Conservation (phyloP, 1,140 invertebrate genomes). For the Drosophila pectinifera region DNA sequence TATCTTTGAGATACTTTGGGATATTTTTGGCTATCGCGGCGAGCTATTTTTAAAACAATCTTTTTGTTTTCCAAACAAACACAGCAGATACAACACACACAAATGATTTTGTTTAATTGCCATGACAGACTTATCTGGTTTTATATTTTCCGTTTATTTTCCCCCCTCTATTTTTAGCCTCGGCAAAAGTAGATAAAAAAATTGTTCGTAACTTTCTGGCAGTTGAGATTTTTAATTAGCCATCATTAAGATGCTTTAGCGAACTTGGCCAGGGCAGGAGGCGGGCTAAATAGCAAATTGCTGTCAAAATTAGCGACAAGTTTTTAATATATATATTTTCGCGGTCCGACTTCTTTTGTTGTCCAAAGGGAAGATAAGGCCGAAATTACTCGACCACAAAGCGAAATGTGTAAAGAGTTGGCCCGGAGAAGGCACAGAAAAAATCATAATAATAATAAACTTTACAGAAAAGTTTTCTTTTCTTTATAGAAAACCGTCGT, state of each 20-base stretch:
- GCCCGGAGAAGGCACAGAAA: conserved; percentile 17
- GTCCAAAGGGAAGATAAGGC: conserved; percentile 50
- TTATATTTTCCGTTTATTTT: conserved; percentile 49
- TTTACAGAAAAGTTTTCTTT: conserved; percentile 31
- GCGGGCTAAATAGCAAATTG: conserved; percentile 59
- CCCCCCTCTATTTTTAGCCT: conserved; percentile 12
- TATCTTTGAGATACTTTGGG: conserved; percentile 56
- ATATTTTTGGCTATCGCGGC: conserved; percentile 68
- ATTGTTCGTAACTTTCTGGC: conserved; percentile 54
- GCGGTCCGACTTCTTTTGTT: conserved; percentile 51
- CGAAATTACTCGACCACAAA: conserved; percentile 55
- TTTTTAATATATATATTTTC: conserved; percentile 40
- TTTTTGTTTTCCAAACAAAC: conserved; percentile 75
- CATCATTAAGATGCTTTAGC: conserved; percentile 61
- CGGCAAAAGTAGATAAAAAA: conserved; percentile 43
- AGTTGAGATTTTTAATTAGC: conserved; percentile 77
- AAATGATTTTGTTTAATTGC: conserved; percentile 71
- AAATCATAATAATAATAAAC: conserved; percentile 38
- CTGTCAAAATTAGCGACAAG: conserved; percentile 78
- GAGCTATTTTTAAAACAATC: conserved; percentile 69
- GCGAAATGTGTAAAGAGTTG: conserved; percentile 35
- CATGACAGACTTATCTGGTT: conserved; percentile 61
- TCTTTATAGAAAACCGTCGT: conserved; percentile 45
- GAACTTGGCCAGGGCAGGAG: conserved; percentile 16
- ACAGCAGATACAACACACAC: conserved; percentile 30